Evolutionary conservation across 2,113 vertebrate genomes (phyloP).

Genomic region (Ctenodactylus gundi): DNA sequence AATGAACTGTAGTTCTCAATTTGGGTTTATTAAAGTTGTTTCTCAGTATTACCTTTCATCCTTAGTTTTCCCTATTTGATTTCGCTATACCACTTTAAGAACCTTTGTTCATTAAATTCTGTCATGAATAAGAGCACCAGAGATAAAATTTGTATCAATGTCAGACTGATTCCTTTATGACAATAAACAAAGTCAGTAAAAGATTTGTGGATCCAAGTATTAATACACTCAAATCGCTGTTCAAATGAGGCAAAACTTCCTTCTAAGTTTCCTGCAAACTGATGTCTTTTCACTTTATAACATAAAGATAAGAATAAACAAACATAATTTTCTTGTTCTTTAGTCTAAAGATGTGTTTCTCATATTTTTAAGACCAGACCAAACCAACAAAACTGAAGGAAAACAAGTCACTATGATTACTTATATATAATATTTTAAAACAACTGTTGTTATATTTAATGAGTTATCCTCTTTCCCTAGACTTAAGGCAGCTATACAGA

Average conservation of each 20-base stretch:
- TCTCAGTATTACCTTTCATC: slow-evolving; percentile 36
- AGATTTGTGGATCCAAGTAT: background rate
- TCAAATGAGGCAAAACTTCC: background rate
- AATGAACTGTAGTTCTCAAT: background rate
- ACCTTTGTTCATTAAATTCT: slow-evolving; percentile 20
- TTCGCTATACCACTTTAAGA: slow-evolving; percentile 37
- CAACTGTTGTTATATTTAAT: too few relatives aligned
- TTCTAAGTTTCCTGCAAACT: background rate
- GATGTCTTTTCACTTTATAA: slow-evolving; percentile 4
- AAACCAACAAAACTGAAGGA: slow-evolving; percentile 7
- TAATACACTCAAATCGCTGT: background rate
- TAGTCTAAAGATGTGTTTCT: background rate
- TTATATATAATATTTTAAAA: too few relatives aligned
- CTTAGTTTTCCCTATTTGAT: background rate
- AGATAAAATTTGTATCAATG: background rate
- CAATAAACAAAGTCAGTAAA: background rate
- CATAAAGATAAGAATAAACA: slow-evolving; percentile 14
- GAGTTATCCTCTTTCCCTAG: background rate
- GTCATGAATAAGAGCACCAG: slow-evolving; percentile 25
- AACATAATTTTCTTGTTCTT: slow-evolving; percentile 23
- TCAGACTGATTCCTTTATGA: background rate
- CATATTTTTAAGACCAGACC: background rate
- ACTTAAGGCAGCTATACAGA: slow-evolving; percentile 55
- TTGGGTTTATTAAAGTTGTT: slow-evolving; percentile 60
- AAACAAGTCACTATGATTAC: slow-evolving; percentile 21